phyloP scores from a whole-genome alignment of 2,888 invertebrate genomes.

The Syritta pipiens region DNA sequence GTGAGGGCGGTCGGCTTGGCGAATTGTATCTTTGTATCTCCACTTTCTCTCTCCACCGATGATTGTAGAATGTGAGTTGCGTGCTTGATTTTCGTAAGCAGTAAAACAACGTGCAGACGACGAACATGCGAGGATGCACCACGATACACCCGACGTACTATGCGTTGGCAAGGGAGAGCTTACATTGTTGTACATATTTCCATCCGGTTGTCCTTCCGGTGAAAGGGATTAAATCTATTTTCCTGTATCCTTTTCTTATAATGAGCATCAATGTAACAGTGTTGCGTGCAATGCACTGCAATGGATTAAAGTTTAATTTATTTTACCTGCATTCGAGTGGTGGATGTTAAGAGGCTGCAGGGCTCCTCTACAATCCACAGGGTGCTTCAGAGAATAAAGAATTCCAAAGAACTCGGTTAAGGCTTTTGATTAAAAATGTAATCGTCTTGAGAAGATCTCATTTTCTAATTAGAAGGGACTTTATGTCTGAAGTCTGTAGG shows the following conservation, averaged over 20 bases:
- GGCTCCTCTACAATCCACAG: no score
- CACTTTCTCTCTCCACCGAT: not conserved
- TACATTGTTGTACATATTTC: conserved; percentile 33
- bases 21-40: conserved; percentile 1
- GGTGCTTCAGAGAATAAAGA: no score
- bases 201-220: conserved; percentile 49
- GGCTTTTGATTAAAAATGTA: no score
- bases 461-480: no score
- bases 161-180: not conserved
- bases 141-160: no score
- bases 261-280: conserved; percentile 21
- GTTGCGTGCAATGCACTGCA: conserved; percentile 7
- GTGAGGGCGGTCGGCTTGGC: not conserved
- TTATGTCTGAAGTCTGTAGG: no score
- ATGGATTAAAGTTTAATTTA: conserved; percentile 4
- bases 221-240: conserved; percentile 48
- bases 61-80: conserved; percentile 14
- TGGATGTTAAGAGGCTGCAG: not conserved
- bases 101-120: no score
- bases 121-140: no score
- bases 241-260: conserved; percentile 31
- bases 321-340: not conserved
- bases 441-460: not conserved
- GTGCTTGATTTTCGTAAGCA: conserved; percentile 43
- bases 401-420: no score